A percentile compares a stretch with the other conserved stretches of the same genome.
phyloP scores from a whole-genome alignment of 2,888 invertebrate species.

The Laothoe populi region DNA sequence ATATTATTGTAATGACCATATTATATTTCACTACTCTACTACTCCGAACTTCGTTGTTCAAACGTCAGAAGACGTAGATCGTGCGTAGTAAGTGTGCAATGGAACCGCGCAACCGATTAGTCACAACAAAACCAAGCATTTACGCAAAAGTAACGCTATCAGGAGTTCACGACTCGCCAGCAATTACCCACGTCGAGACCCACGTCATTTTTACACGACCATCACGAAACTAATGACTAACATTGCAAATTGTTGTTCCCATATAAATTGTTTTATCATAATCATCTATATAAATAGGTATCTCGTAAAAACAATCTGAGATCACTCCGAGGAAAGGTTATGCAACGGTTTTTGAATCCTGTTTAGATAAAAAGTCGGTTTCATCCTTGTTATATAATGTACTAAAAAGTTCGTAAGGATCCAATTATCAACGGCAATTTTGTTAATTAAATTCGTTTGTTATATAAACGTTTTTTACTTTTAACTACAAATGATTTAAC shows the following conservation, averaged over 20 bases:
- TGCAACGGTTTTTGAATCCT: constrained; percentile 24
- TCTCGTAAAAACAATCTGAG: constrained; percentile 26
- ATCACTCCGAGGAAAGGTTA: constrained; percentile 22
- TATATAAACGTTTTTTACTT: background rate
- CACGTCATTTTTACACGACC: constrained; percentile 59
- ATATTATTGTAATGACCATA: no score
- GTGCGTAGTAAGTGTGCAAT: constrained; percentile 35
- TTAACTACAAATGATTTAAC: no score
- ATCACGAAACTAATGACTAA: constrained; percentile 68
- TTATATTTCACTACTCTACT: no score
- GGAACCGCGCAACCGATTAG: constrained; percentile 67
- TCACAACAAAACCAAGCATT: constrained; percentile 69
- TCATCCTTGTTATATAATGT: constrained; percentile 3
- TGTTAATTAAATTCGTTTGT: constrained; percentile 11
- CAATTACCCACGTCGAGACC: constrained; percentile 64
- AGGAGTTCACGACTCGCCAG: constrained; percentile 67
- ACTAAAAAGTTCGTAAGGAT: constrained; percentile 13
- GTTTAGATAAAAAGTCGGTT: constrained; percentile 17
- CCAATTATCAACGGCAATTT: constrained; percentile 12
- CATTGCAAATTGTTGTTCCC: constrained; percentile 26
- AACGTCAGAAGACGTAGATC: background rate
- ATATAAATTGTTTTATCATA: constrained; percentile 25
- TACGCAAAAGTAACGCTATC: constrained; percentile 66
- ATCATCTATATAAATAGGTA: constrained; percentile 27
- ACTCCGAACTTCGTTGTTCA: no score